Evolutionary conservation across 2,797 vertebrate genomes (phyloP).

Genomic region (Acanthurus tractus): DNA sequence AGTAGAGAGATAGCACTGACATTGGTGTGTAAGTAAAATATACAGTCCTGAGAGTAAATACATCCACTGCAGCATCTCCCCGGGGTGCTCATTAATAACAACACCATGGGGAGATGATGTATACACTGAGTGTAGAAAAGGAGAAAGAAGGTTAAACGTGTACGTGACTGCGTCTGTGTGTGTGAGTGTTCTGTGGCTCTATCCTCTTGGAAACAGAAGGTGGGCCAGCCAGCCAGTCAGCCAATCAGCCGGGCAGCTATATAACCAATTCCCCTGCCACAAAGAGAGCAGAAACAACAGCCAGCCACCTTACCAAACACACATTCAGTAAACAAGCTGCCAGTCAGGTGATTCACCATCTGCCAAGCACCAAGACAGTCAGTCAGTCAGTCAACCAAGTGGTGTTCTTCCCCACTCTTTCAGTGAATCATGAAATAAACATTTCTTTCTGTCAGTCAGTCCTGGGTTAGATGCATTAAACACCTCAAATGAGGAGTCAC

Average conservation of each 20-base stretch:
- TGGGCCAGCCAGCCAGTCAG: conserved; percentile 47
- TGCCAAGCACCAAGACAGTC: conserved; percentile 37
- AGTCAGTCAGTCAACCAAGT: conserved; percentile 17
- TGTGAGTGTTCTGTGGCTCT: conserved; percentile 24
- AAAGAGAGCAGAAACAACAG: conserved; percentile 34
- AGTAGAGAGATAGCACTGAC: not conserved
- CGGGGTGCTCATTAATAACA: conserved; percentile 48
- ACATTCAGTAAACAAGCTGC: conserved; percentile 43
- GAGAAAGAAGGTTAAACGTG: conserved; percentile 53
- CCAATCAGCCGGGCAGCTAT: conserved; percentile 45
- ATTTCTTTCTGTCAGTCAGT: conserved; percentile 22
- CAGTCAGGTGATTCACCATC: conserved; percentile 66
- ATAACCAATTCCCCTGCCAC: conserved; percentile 50
- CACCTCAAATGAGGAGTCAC: conserved; percentile 17
- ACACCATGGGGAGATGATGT: conserved; percentile 44
- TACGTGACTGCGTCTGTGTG: conserved; percentile 8
- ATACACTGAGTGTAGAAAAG: conserved; percentile 34
- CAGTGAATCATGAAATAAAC: conserved; percentile 28
- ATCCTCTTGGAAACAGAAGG: conserved; percentile 68
- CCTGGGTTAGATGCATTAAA: conserved; percentile 21
- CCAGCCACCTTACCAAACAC: conserved; percentile 43
- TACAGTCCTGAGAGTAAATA: conserved; percentile 2
- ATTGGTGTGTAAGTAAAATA: not conserved
- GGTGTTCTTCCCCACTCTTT: conserved; percentile 14
- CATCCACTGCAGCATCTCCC: conserved; percentile 20